Evolutionary conservation across 2,797 vertebrate genomes (phyloP).

Genomic region (Ptychadena robeensis): DNA sequence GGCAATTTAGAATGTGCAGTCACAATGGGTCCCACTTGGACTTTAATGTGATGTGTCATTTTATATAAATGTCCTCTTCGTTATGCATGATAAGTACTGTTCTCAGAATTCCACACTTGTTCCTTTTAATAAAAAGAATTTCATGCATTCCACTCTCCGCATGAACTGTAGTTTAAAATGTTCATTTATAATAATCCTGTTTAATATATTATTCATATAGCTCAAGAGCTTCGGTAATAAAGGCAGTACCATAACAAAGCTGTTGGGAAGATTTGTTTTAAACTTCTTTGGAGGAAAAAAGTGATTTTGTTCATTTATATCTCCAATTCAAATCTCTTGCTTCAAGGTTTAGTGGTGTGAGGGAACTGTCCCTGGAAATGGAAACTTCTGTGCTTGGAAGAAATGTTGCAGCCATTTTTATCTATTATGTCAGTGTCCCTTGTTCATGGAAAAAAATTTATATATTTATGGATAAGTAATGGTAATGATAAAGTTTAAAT

Average conservation of each 20-base stretch:
- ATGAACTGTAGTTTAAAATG: constrained; percentile 23
- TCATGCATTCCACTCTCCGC: constrained; percentile 22
- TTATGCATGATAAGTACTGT: constrained; percentile 26
- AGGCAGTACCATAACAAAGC: not conserved
- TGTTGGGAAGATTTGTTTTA: not conserved
- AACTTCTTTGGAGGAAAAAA: too few species aligned
- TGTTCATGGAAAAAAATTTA: too few species aligned
- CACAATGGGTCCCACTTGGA: constrained; percentile 11
- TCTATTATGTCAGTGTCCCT: too few species aligned
- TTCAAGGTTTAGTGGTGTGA: too few species aligned
- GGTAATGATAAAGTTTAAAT: too few species aligned
- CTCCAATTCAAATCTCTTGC: too few species aligned
- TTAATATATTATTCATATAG: constrained; percentile 40
- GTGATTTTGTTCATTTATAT: too few species aligned
- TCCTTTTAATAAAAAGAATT: constrained; percentile 45
- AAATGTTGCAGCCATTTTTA: too few species aligned
- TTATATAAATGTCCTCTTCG: constrained; percentile 13
- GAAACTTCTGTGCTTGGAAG: too few species aligned
- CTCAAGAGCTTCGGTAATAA: not conserved
- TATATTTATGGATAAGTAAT: too few species aligned
- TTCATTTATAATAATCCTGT: constrained; percentile 41
- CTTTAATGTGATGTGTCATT: constrained; percentile 33
- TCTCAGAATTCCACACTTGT: constrained; percentile 13
- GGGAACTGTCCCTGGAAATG: not conserved
- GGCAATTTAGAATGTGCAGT: constrained; percentile 32